Percentiles rank a stretch among this genome's conserved stretches.
phyloP scores from a whole-genome alignment of 2,113 vertebrate genomes.

The Perccottus glenii region DNA sequence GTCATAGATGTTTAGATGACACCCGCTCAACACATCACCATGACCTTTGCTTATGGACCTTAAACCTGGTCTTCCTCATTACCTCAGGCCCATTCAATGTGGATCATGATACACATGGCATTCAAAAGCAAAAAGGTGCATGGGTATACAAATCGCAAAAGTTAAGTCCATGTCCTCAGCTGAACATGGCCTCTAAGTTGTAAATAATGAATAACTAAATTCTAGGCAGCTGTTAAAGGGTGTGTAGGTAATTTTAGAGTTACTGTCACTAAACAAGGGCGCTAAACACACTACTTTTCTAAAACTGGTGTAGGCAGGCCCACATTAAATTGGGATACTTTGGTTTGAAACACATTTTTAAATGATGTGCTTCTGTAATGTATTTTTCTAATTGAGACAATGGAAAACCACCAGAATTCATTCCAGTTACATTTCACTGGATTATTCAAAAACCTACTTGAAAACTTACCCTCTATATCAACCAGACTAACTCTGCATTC shows the following conservation, averaged over 20 bases:
- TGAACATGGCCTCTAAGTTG: neutral
- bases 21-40: slow-evolving; percentile 59
- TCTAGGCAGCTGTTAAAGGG: neutral
- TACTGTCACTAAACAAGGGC: neutral
- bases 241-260: neutral
- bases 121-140: slow-evolving; percentile 42
- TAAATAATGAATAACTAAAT: neutral
- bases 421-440: too few relatives aligned
- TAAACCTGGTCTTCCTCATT: slow-evolving; percentile 66
- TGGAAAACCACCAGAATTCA: too few relatives aligned
- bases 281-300: too few relatives aligned
- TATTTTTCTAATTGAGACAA: too few relatives aligned
- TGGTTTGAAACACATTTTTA: too few relatives aligned
- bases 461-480: too few relatives aligned
- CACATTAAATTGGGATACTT: too few relatives aligned
- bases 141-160: slow-evolving; percentile 61
- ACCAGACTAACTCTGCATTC: too few relatives aligned
- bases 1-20: slow-evolving; percentile 70
- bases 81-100: slow-evolving; percentile 81
- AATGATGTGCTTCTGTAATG: too few relatives aligned
- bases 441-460: too few relatives aligned
- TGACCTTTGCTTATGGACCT: slow-evolving; percentile 70
- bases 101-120: slow-evolving; percentile 66
- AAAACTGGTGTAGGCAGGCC: too few relatives aligned
- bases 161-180: slow-evolving; percentile 2